Base-by-base conservation (phyloP, 2,113 vertebrate species). In the Leucosticte australis region DNA sequence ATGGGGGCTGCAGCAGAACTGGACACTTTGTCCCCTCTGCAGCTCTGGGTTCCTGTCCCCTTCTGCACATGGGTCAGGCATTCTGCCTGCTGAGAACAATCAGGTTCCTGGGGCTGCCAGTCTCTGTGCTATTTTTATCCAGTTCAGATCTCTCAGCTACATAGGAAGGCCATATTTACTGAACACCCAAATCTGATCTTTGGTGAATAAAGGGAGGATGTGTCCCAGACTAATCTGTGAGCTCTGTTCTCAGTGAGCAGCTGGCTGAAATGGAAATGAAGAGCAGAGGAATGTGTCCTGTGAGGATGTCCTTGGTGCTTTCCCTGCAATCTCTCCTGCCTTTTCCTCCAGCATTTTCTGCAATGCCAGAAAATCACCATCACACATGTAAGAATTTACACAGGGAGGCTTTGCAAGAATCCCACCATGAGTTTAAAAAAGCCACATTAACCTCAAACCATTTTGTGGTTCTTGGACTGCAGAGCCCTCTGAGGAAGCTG, bases 321-420 rank as follows among this genome's bases (percentile, higher is more conserved):
- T 52, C 68, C 67, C 44, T 42, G 42, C 37, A 64, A 30, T 12
- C 12, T 8, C 23, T 3, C 0, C 0, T 46, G 50, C 9, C 28
- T 68, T 37, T 91, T 77, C 4, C 1, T 9, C 47, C 7, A 2
- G 18, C 2, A 4, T 24, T 31, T 86, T 37, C 14, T 57, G 28
- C 30, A 69, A 53, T 88, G 69, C 41, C 44, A 9, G 47, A 23
- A 83, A 76, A 18, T 37, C n/a, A 3, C 56, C 30, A 23, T 39
- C 7, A 1, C 17, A 1, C 4, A 0, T 1, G 12, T 14, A 15
- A 17, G 57, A 57, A 53, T n/a, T 9, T 13, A 37, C 16, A 46
- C 1, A 2, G 35, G 52, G 37, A 76, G 37, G 17, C 63, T 56
- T 37, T 47, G 9, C 15, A 64, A 41, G 39, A 64, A 35, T 47